Evolutionary conservation across 2,113 vertebrate genomes (phyloP), one percentile per base, ranked within the genome.

Genomic region (Silurus glanis): DNA sequence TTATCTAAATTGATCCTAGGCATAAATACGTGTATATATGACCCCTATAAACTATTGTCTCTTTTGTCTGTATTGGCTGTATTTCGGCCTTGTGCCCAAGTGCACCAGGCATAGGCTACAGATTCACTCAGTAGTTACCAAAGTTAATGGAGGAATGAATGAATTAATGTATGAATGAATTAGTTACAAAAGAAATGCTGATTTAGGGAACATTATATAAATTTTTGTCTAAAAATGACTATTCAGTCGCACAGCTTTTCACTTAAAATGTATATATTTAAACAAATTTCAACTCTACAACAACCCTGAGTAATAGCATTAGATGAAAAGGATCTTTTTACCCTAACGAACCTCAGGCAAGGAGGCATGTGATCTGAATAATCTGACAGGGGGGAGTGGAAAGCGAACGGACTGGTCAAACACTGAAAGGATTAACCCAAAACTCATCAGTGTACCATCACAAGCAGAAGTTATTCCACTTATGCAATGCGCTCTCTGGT

Each of bases 311-410:
- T 28, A 37, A 21, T 9, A 81, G 55, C 55, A 61, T n/a, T 13
- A 67, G 55, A 56, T 6, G 47, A 25, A 82, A 86, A 51, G 8
- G 51, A 81, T 69, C 37, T 58, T 58, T 55, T 19, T 49, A 55
- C 25, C 51, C 23, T 6, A 76, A 66, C 3, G 71, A 83, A 59
- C 78, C 81, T 58, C 80, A 55, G 71, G 86, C 86, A 49, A 37
- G 49, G 71, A 86, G 28, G 28, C 86, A 87, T 87, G 86, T 83
- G 86, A 83, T 78, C 25, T 82, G 71, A 86, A 55, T 47, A 75
- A 76, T 64, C 61, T 83, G 80, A 47, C 23, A 37, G 25, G 71
- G 59, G 72, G 80, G 80, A 0, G 80, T 66, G 56, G 71, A 21
- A 12, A 75, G 58, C 0, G 4, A 16, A 51, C 56, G 23, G 28